phyloP scores from a whole-genome alignment of 2,113 vertebrate genomes.

The Burhinus oedicnemus region DNA sequence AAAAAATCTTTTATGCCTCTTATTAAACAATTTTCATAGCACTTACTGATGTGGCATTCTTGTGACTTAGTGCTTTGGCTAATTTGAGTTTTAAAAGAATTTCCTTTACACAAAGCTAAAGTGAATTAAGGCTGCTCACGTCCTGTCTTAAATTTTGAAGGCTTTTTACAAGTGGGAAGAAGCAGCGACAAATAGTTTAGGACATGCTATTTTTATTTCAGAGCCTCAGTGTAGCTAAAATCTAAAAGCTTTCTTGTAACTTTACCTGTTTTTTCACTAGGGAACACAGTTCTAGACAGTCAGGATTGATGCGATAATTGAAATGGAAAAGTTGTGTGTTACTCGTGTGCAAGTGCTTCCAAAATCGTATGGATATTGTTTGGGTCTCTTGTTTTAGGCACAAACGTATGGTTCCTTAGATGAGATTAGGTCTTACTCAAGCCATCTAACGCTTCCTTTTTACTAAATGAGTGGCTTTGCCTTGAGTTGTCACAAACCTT shows the following conservation, averaged over 20 bases:
- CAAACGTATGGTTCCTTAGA: background rate
- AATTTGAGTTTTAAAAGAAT: background rate
- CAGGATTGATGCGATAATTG: background rate
- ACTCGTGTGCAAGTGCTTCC: background rate
- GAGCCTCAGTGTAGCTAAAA: background rate
- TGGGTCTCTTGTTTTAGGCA: background rate
- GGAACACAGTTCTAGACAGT: background rate
- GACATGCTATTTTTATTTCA: background rate
- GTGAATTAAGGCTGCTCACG: background rate
- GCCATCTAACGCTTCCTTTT: background rate
- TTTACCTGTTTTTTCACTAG: background rate
- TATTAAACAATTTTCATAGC: background rate
- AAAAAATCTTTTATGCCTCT: background rate
- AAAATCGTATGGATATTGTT: background rate
- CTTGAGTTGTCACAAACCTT: background rate
- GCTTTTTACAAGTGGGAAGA: background rate
- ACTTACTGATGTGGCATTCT: background rate
- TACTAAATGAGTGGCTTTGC: background rate
- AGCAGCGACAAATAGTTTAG: background rate
- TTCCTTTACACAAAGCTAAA: background rate
- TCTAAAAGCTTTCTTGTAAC: background rate
- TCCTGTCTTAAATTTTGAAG: background rate
- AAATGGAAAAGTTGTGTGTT: background rate
- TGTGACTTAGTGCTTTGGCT: background rate
- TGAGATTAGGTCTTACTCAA: background rate